Percentiles rank a stretch among this genome's conserved stretches.
These are phyloP conservation scores for Etheostoma cragini DNA, from an alignment of 2,113 vertebrate species.

Conservation along the genomic window DNA sequence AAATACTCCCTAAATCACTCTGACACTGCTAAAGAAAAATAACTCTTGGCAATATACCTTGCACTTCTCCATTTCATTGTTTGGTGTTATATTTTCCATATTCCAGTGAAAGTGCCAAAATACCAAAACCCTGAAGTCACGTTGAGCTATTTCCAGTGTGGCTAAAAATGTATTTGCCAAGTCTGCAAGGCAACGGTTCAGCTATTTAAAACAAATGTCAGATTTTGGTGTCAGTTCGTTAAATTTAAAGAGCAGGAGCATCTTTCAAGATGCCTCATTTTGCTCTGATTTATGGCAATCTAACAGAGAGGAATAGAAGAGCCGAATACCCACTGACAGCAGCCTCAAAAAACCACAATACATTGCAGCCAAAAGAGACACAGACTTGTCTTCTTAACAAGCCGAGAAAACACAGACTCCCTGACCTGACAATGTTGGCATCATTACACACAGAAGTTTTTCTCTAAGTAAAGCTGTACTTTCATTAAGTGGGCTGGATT, in stretches of 20 bases:
- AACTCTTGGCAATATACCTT: constrained; percentile 57
- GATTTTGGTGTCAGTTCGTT: constrained; percentile 24
- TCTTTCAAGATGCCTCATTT: constrained; percentile 4
- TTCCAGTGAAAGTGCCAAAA: constrained; percentile 58
- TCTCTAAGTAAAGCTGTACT: constrained; percentile 9
- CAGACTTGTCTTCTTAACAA: constrained; percentile 14
- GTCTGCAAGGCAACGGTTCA: constrained; percentile 32
- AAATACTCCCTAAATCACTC: constrained; percentile 60
- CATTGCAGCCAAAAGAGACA: constrained; percentile 31
- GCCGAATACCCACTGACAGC: constrained; percentile 14
- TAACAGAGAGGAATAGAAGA: background rate
- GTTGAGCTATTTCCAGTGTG: constrained; percentile 40
- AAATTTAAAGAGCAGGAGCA: constrained; percentile 6
- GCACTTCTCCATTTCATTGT: constrained; percentile 66
- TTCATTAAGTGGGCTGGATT: constrained; percentile 20
- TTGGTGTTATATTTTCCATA: constrained; percentile 60
- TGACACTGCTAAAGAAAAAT: constrained; percentile 55
- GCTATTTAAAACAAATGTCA: constrained; percentile 40
- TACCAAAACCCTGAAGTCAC: constrained; percentile 51
- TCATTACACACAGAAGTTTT: constrained; percentile 17
- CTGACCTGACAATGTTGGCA: constrained; percentile 12
- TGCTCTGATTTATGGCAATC: background rate
- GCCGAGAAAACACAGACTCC: constrained; percentile 25
- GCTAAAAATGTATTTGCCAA: constrained; percentile 1
- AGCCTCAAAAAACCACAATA: constrained; percentile 23